Conservation (phyloP, 2,113 vertebrate genomes). For the Nettapus auritus region DNA sequence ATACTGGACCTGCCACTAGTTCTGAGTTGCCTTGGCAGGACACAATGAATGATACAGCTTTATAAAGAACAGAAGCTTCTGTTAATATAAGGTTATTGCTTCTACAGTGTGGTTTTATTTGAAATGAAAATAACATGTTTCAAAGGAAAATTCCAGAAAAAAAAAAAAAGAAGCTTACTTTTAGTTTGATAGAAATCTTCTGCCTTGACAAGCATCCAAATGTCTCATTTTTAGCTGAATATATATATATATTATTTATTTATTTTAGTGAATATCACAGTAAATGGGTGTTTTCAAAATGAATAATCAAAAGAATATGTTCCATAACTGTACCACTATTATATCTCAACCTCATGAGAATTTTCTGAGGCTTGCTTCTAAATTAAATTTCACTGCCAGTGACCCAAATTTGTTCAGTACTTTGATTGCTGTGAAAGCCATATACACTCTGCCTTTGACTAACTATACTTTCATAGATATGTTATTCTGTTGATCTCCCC, state of each 20-base stretch:
- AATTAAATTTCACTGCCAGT: not conserved
- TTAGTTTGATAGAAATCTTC: not conserved
- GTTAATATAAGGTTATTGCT: not conserved
- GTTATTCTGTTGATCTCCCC: not conserved
- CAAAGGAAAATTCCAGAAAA: not conserved
- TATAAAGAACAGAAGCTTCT: not conserved
- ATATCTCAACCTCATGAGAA: rapidly evolving
- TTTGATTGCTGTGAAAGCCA: not conserved
- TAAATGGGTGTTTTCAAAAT: not conserved
- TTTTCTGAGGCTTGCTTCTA: not conserved
- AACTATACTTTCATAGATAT: not conserved
- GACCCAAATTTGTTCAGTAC: not conserved
- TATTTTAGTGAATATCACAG: not conserved
- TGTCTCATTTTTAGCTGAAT: not conserved
- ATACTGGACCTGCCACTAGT: not conserved
- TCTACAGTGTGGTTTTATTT: not conserved
- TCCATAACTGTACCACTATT: not conserved
- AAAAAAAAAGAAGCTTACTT: rapidly evolving
- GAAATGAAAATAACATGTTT: not conserved
- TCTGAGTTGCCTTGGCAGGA: not conserved
- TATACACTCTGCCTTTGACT: not conserved
- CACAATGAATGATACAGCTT: not conserved
- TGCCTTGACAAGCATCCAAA: not conserved
- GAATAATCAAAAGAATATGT: not conserved
- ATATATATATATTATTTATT: not conserved